Conservation (phyloP, 1,140 invertebrate genomes). For the Tetramorium alpestre region DNA sequence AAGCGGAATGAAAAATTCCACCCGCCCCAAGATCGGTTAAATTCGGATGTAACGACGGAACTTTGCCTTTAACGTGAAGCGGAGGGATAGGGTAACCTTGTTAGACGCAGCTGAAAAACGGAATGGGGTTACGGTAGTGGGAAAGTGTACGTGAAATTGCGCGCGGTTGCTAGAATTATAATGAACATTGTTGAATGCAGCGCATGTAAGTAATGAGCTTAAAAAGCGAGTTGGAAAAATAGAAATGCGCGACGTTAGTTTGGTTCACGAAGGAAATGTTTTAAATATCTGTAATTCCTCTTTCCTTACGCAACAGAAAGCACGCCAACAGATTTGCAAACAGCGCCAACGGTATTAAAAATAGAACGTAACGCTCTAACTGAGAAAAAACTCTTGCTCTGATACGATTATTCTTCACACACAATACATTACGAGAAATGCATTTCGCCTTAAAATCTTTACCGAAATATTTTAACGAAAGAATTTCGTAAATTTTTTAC, state of each 20-base stretch:
- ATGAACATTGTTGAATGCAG: constrained; percentile 36
- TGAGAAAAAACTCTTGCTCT: background rate
- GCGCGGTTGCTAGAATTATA: constrained; percentile 39
- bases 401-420: constrained; percentile 16
- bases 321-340: constrained; percentile 1
- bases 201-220: constrained; percentile 49
- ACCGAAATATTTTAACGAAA: background rate
- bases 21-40: constrained; percentile 13
- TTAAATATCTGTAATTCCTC: constrained; percentile 38
- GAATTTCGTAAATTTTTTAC: background rate
- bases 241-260: constrained; percentile 24
- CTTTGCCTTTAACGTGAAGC: constrained; percentile 36
- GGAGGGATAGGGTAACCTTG: constrained; percentile 14
- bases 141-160: constrained; percentile 44
- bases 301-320: background rate
- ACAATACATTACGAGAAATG: background rate
- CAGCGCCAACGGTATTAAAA: background rate
- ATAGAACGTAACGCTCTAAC: background rate
- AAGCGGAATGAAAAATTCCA: constrained; percentile 43
- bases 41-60: constrained; percentile 41
- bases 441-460: background rate
- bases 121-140: background rate
- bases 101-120: constrained; percentile 34
- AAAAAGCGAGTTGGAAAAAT: constrained; percentile 48
- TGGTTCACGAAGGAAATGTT: background rate